Conservation (phyloP, 2,113 vertebrate species). For the Pygoscelis antarcticus region DNA sequence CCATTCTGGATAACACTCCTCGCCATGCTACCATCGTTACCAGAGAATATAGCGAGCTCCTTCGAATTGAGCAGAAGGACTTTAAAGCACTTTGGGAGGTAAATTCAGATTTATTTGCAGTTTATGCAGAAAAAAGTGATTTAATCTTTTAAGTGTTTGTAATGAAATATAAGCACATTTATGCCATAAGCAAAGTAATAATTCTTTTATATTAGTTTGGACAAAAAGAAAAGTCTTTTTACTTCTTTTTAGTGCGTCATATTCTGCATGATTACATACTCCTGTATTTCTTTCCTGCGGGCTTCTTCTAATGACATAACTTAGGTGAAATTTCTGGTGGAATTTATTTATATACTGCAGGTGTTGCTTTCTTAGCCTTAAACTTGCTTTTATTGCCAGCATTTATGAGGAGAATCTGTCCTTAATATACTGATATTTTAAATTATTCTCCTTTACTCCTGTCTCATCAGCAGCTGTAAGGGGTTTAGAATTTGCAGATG, state of each 20-base stretch:
- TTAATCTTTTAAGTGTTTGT: background rate
- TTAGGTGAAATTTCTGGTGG: background rate
- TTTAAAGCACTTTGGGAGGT: conserved; percentile 98
- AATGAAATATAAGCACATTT: background rate
- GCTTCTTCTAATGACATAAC: background rate
- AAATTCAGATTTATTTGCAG: conserved; percentile 55
- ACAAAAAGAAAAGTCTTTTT: conserved; percentile 45
- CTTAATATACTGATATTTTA: background rate
- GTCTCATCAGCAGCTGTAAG: background rate
- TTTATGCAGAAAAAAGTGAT: conserved; percentile 1
- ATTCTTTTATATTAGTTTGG: conserved; percentile 33
- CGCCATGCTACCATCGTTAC: conserved; percentile 97
- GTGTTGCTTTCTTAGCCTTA: background rate
- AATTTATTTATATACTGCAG: conserved; percentile 34
- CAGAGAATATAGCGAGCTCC: conserved; percentile 89
- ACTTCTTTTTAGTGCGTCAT: conserved; percentile 11
- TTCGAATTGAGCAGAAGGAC: conserved; percentile 94
- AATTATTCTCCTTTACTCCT: background rate
- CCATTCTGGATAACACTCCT: conserved; percentile 95
- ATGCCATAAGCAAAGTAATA: background rate
- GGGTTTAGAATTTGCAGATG: conserved; percentile 20
- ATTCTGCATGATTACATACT: conserved; percentile 28
- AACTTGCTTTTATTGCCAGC: background rate
- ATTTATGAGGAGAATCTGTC: background rate
- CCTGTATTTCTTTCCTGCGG: conserved; percentile 51